A percentile compares a stretch with the other conserved stretches of the same genome.
Conservation (phyloP, 2,113 vertebrate genomes). For the Dissostichus mawsoni region DNA sequence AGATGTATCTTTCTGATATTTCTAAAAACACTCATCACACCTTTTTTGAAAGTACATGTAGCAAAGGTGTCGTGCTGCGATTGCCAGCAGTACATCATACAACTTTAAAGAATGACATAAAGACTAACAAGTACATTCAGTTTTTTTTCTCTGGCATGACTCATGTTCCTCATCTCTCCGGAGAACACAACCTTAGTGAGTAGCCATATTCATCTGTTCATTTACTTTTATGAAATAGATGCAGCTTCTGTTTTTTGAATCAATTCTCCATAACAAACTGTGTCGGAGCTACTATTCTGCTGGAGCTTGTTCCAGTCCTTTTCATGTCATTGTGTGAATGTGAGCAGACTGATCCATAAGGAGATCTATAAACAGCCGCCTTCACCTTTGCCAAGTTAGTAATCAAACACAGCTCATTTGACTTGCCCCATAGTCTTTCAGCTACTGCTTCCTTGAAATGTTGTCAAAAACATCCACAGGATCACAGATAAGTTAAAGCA, state of each 20-base stretch:
- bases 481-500: background rate
- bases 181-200: constrained; percentile 21
- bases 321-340: constrained; percentile 2
- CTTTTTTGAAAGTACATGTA: constrained; percentile 46
- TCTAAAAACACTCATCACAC: constrained; percentile 24
- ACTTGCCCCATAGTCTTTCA: background rate
- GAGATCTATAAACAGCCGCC: constrained; percentile 1
- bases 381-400: constrained; percentile 1
- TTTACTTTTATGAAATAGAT: constrained; percentile 29
- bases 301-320: constrained; percentile 31
- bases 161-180: constrained; percentile 7
- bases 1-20: constrained; percentile 38
- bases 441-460: background rate
- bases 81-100: constrained; percentile 1
- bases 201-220: constrained; percentile 21
- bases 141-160: constrained; percentile 35
- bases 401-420: constrained; percentile 3
- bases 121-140: constrained; percentile 25
- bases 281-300: background rate
- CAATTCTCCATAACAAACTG: constrained; percentile 52
- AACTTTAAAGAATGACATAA: constrained; percentile 41
- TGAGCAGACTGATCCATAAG: constrained; percentile 8
- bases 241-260: constrained; percentile 25
- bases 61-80: constrained; percentile 25
- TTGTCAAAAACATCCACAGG: background rate